phyloP scores from a whole-genome alignment of 64 coral and sea anemone genomes.

The Cladopsammia gracilis region DNA sequence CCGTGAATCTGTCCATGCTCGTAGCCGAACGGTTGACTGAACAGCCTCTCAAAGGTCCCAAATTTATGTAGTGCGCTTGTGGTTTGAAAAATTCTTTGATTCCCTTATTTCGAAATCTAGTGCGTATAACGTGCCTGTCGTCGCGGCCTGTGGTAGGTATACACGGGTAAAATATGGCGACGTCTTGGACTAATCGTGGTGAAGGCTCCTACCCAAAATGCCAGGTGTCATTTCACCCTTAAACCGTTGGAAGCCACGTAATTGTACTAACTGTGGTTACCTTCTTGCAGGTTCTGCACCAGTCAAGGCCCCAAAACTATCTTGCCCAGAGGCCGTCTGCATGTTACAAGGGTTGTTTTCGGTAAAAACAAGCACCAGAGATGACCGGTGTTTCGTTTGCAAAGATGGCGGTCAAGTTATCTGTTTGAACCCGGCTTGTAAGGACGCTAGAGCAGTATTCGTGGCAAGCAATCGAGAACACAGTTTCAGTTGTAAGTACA shows the following conservation, averaged over 20 bases:
- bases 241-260: not conserved
- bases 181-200: no score
- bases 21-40: no score
- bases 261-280: not conserved
- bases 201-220: not conserved
- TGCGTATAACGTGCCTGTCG: no score
- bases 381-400: conserved; percentile 11
- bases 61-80: no score
- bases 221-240: not conserved
- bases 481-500: not conserved
- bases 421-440: not conserved
- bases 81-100: no score
- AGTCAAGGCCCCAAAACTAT: not conserved
- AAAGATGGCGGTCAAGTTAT: not conserved
- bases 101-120: no score
- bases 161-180: no score
- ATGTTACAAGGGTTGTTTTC: not conserved
- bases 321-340: not conserved
- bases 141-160: no score
- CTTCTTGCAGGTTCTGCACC: not conserved
- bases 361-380: not conserved
- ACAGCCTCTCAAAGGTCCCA: no score
- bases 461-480: not conserved
- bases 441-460: not conserved
- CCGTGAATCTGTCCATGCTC: no score